Conservation (phyloP, 2,113 vertebrate species). For the Oophaga pumilio region DNA sequence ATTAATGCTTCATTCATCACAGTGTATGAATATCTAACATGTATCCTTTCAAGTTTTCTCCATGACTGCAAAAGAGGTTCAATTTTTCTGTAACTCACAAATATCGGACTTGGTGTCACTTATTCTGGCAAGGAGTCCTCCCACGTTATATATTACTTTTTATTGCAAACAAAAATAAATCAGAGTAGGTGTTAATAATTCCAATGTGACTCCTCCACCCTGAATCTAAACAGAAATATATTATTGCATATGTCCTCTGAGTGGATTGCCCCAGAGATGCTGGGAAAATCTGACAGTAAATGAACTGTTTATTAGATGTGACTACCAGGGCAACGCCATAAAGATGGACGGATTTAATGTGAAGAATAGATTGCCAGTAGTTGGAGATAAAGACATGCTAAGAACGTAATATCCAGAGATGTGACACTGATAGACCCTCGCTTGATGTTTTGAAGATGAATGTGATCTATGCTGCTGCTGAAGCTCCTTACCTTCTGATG, state of each 20-base stretch:
- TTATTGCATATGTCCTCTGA: not conserved
- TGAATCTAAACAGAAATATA: conserved; percentile 9
- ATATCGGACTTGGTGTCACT: not conserved
- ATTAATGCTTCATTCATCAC: conserved; percentile 14
- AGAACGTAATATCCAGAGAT: conserved; percentile 1
- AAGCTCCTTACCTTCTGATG: not conserved
- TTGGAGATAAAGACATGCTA: not conserved
- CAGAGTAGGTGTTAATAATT: conserved; percentile 11
- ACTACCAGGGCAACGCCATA: not conserved
- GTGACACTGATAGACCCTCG: not conserved
- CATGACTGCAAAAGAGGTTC: conserved; percentile 3
- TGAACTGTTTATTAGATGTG: conserved; percentile 22
- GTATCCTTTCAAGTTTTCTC: conserved; percentile 5
- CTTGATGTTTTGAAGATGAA: not conserved
- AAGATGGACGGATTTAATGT: conserved; percentile 21
- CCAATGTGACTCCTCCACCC: no score
- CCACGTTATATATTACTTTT: not conserved
- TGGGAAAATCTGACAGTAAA: not conserved
- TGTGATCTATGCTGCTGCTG: not conserved
- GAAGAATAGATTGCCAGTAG: not conserved
- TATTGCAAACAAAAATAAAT: not conserved
- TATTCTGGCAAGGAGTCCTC: not conserved
- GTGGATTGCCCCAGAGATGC: not conserved
- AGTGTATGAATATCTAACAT: not conserved
- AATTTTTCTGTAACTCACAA: conserved; percentile 18